Conservation (phyloP, 2,797 vertebrate genomes). For the Enteromius unitaeniatus region DNA sequence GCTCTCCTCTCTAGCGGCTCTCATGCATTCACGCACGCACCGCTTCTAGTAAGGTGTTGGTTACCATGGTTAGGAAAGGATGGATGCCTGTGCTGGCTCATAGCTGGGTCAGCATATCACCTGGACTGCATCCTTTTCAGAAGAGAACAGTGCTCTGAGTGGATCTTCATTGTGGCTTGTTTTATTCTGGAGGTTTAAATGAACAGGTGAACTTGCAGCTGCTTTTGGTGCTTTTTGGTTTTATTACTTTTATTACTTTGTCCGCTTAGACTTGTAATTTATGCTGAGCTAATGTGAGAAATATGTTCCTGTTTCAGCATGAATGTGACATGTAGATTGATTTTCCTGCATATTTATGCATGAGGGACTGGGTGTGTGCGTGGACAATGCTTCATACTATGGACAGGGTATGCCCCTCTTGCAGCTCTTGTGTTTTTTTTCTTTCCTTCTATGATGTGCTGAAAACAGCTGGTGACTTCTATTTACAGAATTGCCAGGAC, state of each 20-base stretch:
- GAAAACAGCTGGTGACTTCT: neutral
- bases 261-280: conserved; percentile 50
- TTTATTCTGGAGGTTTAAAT: conserved; percentile 21
- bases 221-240: conserved; percentile 43
- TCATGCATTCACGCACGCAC: conserved; percentile 18
- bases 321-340: conserved; percentile 38
- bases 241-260: conserved; percentile 3
- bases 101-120: conserved; percentile 71
- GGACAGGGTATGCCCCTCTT: conserved; percentile 39
- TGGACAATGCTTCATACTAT: conserved; percentile 60
- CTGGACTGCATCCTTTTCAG: conserved; percentile 64
- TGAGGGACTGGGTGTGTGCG: conserved; percentile 73
- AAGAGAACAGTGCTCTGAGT: conserved; percentile 63
- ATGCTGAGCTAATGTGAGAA: conserved; percentile 50
- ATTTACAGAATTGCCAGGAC: neutral
- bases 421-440: conserved; percentile 5
- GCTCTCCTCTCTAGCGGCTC: conserved; percentile 30
- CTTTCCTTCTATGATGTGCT: neutral
- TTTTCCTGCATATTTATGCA: conserved; percentile 48
- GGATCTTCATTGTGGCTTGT: conserved; percentile 48
- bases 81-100: conserved; percentile 69
- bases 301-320: conserved; percentile 42
- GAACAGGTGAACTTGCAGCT: conserved; percentile 28
- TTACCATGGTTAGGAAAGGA: conserved; percentile 81
- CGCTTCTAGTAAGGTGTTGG: conserved; percentile 74